Evolutionary conservation across 2,797 vertebrate genomes (phyloP).

Genomic region (Acanthurus tractus): DNA sequence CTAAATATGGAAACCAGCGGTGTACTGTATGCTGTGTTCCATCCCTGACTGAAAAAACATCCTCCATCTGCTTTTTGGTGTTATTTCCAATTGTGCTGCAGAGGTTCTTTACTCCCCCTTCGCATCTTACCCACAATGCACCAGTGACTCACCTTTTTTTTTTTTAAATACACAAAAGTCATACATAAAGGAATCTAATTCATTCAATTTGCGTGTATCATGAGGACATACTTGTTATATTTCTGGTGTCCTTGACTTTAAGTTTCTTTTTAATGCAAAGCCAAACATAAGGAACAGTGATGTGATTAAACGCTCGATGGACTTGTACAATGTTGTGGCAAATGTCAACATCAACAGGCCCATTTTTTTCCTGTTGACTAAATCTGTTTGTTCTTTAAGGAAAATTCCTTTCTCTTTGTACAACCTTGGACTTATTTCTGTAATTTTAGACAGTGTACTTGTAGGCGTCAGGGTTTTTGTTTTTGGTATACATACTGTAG

Average conservation of each 20-base stretch:
- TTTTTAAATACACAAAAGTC: conserved; percentile 35
- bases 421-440: conserved; percentile 20
- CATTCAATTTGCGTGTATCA: conserved; percentile 28
- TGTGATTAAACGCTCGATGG: conserved; percentile 43
- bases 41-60: conserved; percentile 45
- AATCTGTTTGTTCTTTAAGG: conserved; percentile 30
- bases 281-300: conserved; percentile 67
- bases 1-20: conserved; percentile 60
- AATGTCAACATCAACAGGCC: conserved; percentile 41
- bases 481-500: too few species aligned
- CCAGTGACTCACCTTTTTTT: conserved; percentile 43
- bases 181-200: conserved; percentile 27
- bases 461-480: not conserved
- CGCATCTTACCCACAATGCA: conserved; percentile 54
- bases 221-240: conserved; percentile 42
- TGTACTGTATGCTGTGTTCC: conserved; percentile 45
- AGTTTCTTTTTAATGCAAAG: conserved; percentile 46
- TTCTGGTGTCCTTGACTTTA: conserved; percentile 54
- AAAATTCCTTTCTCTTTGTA: not conserved
- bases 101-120: conserved; percentile 8
- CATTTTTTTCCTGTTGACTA: conserved; percentile 26
- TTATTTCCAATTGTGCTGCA: conserved; percentile 49
- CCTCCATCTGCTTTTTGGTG: conserved; percentile 45
- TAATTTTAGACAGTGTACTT: not conserved
- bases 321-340: conserved; percentile 40